These are phyloP conservation scores for Poecilia velifera DNA, from an alignment of 2,797 vertebrate species.

Conservation along the genomic window DNA sequence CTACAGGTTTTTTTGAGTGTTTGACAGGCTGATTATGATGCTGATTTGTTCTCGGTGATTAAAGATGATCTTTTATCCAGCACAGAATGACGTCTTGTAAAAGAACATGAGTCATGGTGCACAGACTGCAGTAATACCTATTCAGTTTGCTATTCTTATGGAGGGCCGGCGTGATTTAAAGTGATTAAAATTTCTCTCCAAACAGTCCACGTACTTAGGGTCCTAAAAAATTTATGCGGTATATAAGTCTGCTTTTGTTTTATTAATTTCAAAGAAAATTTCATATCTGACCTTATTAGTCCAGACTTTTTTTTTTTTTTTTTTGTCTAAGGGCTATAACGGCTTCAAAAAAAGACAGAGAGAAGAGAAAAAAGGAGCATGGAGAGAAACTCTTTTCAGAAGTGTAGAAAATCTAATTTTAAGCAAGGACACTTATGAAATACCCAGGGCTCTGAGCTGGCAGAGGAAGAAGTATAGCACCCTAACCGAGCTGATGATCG, in stretches of 20 bases:
- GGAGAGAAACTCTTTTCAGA: slow-evolving; percentile 59
- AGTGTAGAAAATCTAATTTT: slow-evolving; percentile 71
- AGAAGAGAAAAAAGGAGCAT: slow-evolving; percentile 20
- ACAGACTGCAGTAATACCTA: slow-evolving; percentile 19
- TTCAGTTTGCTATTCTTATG: slow-evolving; percentile 53
- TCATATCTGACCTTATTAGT: slow-evolving; percentile 45
- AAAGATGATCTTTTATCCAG: slow-evolving; percentile 26
- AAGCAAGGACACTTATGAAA: slow-evolving; percentile 52
- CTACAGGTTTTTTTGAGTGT: slow-evolving; percentile 28
- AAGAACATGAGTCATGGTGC: slow-evolving; percentile 46
- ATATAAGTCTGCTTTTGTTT: slow-evolving; percentile 53
- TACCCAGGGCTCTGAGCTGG: slow-evolving; percentile 56
- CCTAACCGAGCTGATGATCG: slow-evolving; percentile 63
- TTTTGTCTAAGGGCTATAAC: slow-evolving; percentile 16
- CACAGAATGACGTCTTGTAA: slow-evolving; percentile 42
- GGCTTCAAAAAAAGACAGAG: slow-evolving; percentile 1
- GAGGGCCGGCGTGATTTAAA: slow-evolving; percentile 51
- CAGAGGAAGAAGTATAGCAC: slow-evolving; percentile 63
- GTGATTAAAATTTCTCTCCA: slow-evolving; percentile 41
- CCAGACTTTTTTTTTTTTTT: slow-evolving; percentile 29
- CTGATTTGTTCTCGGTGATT: slow-evolving; percentile 29
- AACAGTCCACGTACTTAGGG: slow-evolving; percentile 54
- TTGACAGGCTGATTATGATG: slow-evolving; percentile 43
- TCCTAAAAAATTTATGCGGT: slow-evolving; percentile 39
- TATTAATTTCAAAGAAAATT: slow-evolving; percentile 55